Evolutionary conservation across 2,888 invertebrate species (phyloP).

Genomic region (Adelphocoris suturalis): DNA sequence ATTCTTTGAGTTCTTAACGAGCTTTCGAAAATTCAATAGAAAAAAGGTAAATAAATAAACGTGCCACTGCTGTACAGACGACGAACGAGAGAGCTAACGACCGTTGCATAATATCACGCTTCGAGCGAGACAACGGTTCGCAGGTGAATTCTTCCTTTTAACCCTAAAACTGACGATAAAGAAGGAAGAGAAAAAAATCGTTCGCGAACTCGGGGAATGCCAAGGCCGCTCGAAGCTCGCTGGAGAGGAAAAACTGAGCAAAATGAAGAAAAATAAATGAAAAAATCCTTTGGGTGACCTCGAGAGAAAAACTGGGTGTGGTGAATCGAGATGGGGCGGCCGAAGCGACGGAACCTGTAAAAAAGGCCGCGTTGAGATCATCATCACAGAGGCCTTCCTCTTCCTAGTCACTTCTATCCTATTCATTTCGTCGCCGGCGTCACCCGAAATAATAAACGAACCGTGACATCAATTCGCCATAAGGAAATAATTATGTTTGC

Average conservation of each 20-base stretch:
- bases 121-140: not conserved
- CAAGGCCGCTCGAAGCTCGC: not conserved
- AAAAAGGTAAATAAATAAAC: too few relatives aligned
- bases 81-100: not conserved
- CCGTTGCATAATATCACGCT: not conserved
- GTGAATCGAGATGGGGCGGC: not conserved
- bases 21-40: not conserved
- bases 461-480: slow-evolving; percentile 26
- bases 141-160: not conserved
- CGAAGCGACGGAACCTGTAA: not conserved
- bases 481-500: slow-evolving; percentile 8
- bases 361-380: not conserved
- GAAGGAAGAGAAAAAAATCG: not conserved
- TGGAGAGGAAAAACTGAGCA: not conserved
- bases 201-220: slow-evolving; percentile 11
- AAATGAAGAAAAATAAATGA: not conserved
- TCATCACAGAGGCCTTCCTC: not conserved
- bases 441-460: slow-evolving; percentile 30
- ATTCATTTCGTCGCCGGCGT: not conserved
- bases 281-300: not conserved
- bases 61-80: not conserved
- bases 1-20: not conserved
- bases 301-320: slow-evolving; percentile 34
- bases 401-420: not conserved
- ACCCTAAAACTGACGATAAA: not conserved